Evolutionary conservation across 2,888 invertebrate genomes (phyloP).

Genomic region (Euplagia quadripunctaria): DNA sequence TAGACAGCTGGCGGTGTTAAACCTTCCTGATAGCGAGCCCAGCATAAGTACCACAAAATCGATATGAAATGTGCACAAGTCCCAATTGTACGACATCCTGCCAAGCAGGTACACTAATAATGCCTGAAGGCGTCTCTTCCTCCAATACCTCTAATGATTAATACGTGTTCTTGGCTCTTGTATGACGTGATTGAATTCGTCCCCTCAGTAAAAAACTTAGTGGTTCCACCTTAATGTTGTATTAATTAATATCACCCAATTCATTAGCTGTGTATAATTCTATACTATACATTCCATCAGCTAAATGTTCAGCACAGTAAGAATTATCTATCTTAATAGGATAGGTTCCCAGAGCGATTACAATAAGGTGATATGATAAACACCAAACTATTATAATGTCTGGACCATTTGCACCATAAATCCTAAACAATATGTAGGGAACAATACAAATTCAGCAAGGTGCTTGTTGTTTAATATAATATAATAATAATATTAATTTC

Average conservation of each 20-base stretch:
- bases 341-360: constrained; percentile 5
- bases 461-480: background rate
- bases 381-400: background rate
- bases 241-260: background rate
- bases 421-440: background rate
- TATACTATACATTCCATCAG: constrained; percentile 1
- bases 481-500: too few species aligned
- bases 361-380: background rate
- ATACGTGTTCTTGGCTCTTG: background rate
- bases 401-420: background rate
- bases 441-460: background rate
- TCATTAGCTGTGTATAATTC: background rate
- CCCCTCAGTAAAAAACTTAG: background rate
- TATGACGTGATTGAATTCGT: background rate
- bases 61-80: background rate
- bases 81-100: background rate
- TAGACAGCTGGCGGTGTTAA: background rate
- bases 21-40: background rate
- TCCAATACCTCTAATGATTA: background rate
- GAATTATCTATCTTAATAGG: constrained; percentile 7
- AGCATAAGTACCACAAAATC: constrained; percentile 1
- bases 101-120: background rate
- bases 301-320: constrained; percentile 7
- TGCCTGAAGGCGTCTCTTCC: background rate
- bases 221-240: background rate